Conservation (phyloP, 2,797 vertebrate species). For the Lacerta viridis region DNA sequence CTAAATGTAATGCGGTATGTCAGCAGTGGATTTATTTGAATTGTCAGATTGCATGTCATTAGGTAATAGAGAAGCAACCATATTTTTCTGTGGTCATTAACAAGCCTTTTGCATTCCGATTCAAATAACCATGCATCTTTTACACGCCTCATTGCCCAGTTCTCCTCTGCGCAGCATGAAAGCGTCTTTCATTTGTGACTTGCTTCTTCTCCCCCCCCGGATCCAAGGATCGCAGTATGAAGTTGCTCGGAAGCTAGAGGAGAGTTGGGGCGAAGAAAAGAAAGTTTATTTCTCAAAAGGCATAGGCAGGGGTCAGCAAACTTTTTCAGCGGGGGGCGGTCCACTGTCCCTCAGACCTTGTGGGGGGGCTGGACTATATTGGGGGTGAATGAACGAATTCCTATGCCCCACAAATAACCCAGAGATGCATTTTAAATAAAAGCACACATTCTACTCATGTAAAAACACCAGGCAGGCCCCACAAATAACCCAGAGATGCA, state of each 20-base stretch:
- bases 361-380: no score
- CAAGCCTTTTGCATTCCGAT: constrained; percentile 57
- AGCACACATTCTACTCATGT: no score
- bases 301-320: no score
- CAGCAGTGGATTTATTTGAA: constrained; percentile 50
- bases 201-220: background rate
- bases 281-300: background rate
- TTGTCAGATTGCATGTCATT: constrained; percentile 39
- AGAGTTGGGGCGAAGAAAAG: constrained; percentile 5
- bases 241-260: constrained; percentile 21
- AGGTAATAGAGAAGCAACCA: constrained; percentile 42
- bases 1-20: background rate
- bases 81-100: constrained; percentile 45
- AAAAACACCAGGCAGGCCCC: no score
- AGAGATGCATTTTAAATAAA: no score
- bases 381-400: no score
- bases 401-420: no score
- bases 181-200: constrained; percentile 25
- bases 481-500: no score
- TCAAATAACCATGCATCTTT: constrained; percentile 52
- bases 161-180: constrained; percentile 57
- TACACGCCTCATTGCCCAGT: constrained; percentile 68
- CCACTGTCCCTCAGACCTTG: no score
- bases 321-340: no score
- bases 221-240: background rate